Conservation (phyloP, 2,113 vertebrate species). For the Notechis scutatus region DNA sequence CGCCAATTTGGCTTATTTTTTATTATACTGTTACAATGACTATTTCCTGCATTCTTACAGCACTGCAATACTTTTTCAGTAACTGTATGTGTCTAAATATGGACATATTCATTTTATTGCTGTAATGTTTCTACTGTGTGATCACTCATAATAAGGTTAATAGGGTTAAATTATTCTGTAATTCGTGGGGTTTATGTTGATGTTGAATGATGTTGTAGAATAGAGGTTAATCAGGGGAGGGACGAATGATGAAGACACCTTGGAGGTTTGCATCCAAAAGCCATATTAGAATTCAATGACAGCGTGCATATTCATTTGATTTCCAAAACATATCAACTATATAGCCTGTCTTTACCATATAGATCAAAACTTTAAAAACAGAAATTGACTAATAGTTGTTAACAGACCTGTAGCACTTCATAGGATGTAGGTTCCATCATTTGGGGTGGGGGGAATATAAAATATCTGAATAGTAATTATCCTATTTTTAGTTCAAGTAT, state of each 20-base stretch:
- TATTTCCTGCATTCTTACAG: background rate
- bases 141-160: background rate
- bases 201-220: background rate
- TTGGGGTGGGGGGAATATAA: background rate
- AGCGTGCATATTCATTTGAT: background rate
- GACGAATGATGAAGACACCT: no score
- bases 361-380: background rate
- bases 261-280: background rate
- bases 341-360: background rate
- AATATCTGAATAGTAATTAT: background rate
- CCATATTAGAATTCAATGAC: background rate
- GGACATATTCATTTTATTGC: background rate
- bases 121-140: background rate
- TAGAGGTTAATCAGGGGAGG: background rate
- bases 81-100: background rate
- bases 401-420: no score
- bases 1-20: background rate
- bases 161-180: background rate
- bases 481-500: background rate
- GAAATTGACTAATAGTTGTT: background rate
- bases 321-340: background rate
- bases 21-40: background rate
- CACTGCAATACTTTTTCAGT: background rate
- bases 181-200: background rate
- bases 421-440: background rate